phyloP scores from a whole-genome alignment of 2,797 vertebrate species.

The Phoeniculus purpureus region DNA sequence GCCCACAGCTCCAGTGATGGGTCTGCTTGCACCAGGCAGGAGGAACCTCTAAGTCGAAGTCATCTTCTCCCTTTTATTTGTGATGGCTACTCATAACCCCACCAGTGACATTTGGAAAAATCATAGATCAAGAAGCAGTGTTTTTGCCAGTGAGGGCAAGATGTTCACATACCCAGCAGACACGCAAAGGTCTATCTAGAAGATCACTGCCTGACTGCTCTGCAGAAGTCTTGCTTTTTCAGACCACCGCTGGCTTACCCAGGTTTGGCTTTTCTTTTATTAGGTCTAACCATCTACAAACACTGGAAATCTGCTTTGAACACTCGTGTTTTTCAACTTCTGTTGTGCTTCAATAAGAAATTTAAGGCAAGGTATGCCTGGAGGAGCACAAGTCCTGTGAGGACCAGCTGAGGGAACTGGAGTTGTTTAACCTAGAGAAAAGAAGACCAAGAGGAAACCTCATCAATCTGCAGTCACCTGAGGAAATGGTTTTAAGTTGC shows the following conservation, averaged over 20 bases:
- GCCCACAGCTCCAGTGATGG: fast-evolving
- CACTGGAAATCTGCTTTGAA: not conserved
- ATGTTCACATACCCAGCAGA: not conserved
- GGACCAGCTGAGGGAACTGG: too few species aligned
- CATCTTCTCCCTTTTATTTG: not conserved
- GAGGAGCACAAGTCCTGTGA: too few species aligned
- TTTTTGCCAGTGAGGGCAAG: not conserved
- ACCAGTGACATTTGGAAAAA: not conserved
- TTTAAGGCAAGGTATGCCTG: not conserved
- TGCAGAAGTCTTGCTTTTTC: not conserved
- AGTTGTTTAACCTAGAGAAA: too few species aligned
- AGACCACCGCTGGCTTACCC: not conserved
- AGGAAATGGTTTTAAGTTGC: too few species aligned
- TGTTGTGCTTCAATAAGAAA: slow-evolving; percentile 5
- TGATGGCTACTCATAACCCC: not conserved
- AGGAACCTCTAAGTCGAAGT: not conserved
- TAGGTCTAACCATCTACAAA: not conserved
- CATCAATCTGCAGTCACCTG: too few species aligned
- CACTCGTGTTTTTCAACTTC: not conserved
- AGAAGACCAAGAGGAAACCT: too few species aligned
- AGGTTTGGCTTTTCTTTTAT: not conserved
- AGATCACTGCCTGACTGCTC: not conserved
- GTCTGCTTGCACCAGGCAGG: not conserved
- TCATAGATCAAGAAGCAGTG: not conserved
- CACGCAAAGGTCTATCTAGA: not conserved